These are phyloP conservation scores for Cavia aperea DNA, from an alignment of 2,113 vertebrate species.

Conservation along the genomic window DNA sequence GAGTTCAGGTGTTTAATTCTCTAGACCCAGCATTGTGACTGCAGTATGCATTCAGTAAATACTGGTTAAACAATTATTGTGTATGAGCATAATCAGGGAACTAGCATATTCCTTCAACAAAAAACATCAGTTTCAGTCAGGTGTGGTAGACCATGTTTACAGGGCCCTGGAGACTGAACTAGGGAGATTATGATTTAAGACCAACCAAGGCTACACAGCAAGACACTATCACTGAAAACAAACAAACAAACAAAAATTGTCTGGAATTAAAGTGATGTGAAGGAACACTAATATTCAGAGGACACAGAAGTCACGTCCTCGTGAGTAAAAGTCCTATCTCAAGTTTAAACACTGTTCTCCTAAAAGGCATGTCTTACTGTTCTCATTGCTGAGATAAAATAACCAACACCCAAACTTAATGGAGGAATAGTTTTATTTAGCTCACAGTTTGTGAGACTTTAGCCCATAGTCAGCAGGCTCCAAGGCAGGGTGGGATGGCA, in stretches of 20 bases:
- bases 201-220: not conserved
- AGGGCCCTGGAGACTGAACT: not conserved
- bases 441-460: not conserved
- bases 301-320: constrained; percentile 6
- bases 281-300: not conserved
- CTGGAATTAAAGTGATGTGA: constrained; percentile 1
- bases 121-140: not conserved
- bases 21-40: not conserved
- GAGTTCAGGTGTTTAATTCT: not conserved
- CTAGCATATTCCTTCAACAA: not conserved
- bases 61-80: not conserved
- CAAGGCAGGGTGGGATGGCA: not conserved
- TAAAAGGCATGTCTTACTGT: not conserved
- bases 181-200: not conserved
- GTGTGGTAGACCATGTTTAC: not conserved
- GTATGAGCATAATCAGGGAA: not conserved
- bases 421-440: not conserved
- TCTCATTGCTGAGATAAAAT: not conserved
- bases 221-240: not conserved
- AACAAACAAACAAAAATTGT: not conserved
- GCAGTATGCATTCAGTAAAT: not conserved
- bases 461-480: not conserved
- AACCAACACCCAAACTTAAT: not conserved
- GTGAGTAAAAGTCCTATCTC: not conserved
- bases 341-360: not conserved